phyloP scores from a whole-genome alignment of 1,140 invertebrate genomes.

The Pseudachorutes palmiensis region DNA sequence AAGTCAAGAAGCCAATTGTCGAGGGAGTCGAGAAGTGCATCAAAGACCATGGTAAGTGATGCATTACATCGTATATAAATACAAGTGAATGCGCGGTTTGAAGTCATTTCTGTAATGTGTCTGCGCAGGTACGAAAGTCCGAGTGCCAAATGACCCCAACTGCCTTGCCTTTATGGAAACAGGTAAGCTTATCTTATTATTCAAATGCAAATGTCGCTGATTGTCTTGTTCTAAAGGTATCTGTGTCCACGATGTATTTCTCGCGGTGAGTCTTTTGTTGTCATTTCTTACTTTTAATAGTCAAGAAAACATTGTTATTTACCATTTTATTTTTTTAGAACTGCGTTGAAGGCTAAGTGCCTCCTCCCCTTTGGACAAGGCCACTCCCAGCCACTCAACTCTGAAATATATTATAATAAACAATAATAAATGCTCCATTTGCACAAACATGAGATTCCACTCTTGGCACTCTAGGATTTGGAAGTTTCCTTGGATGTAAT shows the following conservation, averaged over 20 bases:
- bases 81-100: neutral
- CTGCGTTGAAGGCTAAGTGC: neutral
- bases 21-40: constrained; percentile 27
- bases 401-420: too few relatives aligned
- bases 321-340: neutral
- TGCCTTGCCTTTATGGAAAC: constrained; percentile 27
- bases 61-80: neutral
- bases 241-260: neutral
- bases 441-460: too few relatives aligned
- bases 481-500: too few relatives aligned
- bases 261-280: neutral
- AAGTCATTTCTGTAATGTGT: neutral
- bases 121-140: neutral
- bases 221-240: too few relatives aligned
- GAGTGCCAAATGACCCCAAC: constrained; percentile 16
- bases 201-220: too few relatives aligned
- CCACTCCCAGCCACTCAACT: too few relatives aligned
- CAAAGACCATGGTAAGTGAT: constrained; percentile 21
- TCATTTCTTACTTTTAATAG: neutral
- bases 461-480: too few relatives aligned
- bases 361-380: too few relatives aligned
- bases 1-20: constrained; percentile 20
- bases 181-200: too few relatives aligned
- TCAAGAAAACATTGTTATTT: neutral
- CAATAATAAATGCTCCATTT: too few relatives aligned